phyloP scores from a whole-genome alignment of 2,888 invertebrate species.

The Hemaris fuciformis region DNA sequence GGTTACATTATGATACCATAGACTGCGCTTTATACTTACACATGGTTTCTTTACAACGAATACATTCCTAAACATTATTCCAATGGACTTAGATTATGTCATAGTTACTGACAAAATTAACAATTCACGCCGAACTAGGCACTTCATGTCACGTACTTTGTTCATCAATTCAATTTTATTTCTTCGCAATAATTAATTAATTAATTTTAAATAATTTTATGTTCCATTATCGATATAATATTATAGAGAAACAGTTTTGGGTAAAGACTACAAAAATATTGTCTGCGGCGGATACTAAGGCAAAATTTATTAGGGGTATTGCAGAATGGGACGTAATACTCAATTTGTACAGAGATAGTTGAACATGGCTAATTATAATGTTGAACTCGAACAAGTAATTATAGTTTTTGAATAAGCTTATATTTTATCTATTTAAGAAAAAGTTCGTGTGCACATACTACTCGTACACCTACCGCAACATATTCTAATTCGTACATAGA shows the following conservation, averaged over 20 bases:
- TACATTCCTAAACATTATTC: background rate
- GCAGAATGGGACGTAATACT: background rate
- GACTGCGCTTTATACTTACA: too few relatives aligned
- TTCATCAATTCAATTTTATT: background rate
- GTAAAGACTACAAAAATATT: slow-evolving; percentile 37
- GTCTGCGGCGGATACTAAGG: slow-evolving; percentile 19
- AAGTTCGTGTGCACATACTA: too few relatives aligned
- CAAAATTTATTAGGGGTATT: slow-evolving; percentile 14
- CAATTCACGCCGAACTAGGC: background rate
- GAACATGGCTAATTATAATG: too few relatives aligned
- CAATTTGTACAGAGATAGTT: background rate
- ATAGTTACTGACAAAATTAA: background rate
- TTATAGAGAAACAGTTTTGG: background rate
- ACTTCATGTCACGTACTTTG: background rate
- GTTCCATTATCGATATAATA: background rate
- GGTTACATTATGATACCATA: too few relatives aligned
- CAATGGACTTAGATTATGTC: background rate
- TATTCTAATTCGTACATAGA: too few relatives aligned
- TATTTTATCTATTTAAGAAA: too few relatives aligned
- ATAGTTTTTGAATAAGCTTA: too few relatives aligned
- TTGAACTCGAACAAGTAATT: too few relatives aligned
- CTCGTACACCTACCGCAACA: too few relatives aligned
- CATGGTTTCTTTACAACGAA: too few relatives aligned
- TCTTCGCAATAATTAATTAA: background rate
- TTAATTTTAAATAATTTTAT: too few relatives aligned